Evolutionary conservation across 2,113 vertebrate genomes (phyloP).

Genomic region (Dunckerocampus dactyliophorus): DNA sequence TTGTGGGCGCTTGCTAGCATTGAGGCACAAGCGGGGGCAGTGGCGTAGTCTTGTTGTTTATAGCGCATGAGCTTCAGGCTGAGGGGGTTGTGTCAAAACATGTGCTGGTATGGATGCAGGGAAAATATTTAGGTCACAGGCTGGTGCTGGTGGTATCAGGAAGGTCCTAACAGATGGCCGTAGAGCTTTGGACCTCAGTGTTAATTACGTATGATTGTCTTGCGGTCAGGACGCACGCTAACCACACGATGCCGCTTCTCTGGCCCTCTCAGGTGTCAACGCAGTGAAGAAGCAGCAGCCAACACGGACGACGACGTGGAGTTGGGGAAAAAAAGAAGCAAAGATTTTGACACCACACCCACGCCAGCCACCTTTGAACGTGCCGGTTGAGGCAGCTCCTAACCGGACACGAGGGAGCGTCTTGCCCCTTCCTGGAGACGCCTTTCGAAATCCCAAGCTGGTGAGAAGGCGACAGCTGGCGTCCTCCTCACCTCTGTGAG

Average conservation of each 20-base stretch:
- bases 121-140: constrained; percentile 45
- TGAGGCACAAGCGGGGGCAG: no score
- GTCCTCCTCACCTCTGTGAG: constrained; percentile 45
- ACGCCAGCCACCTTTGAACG: constrained; percentile 23
- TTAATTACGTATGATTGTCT: constrained; percentile 63
- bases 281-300: constrained; percentile 34
- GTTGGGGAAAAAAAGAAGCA: constrained; percentile 13
- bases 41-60: no score
- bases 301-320: constrained; percentile 21
- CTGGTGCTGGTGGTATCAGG: constrained; percentile 48
- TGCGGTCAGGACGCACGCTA: constrained; percentile 44
- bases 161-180: constrained; percentile 65
- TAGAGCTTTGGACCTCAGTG: constrained; percentile 47
- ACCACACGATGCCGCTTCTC: constrained; percentile 9
- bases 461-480: constrained; percentile 31
- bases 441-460: constrained; percentile 35
- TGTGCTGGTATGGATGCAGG: constrained; percentile 34
- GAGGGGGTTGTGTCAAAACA: constrained; percentile 5
- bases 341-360: constrained; percentile 10
- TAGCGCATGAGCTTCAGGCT: neutral
- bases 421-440: constrained; percentile 52
- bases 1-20: no score
- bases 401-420: constrained; percentile 53
- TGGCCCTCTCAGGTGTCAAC: constrained; percentile 55
- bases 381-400: constrained; percentile 20